Percentiles rank a stretch among this genome's conserved stretches.
These are phyloP conservation scores for Bursaphelenchus okinawaensis DNA, from an alignment of 2,888 invertebrate species.

Conservation along the genomic window DNA sequence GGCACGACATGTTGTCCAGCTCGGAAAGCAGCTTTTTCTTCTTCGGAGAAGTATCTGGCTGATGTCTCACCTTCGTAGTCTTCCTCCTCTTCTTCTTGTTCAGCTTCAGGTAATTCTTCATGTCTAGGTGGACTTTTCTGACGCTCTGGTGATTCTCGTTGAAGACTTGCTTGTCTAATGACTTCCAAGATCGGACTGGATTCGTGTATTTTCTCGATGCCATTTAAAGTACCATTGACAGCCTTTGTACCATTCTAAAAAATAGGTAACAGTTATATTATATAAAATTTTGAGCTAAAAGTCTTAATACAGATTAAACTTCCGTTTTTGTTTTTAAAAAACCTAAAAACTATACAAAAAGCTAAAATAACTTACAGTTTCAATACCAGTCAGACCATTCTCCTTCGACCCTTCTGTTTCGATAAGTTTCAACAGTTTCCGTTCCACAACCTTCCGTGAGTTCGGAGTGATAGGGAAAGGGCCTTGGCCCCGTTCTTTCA, in stretches of 20 bases:
- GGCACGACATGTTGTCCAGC: neutral
- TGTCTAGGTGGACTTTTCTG: neutral
- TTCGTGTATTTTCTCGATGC: neutral
- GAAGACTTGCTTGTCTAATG: neutral
- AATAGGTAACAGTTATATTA: too few relatives aligned
- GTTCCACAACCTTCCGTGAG: neutral
- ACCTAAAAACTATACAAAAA: too few relatives aligned
- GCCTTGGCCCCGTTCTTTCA: neutral
- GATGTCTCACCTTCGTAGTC: neutral
- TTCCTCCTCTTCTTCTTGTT: neutral
- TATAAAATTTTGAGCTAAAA: too few relatives aligned
- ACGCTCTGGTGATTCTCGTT: neutral
- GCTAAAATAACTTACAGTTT: too few relatives aligned
- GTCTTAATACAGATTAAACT: too few relatives aligned
- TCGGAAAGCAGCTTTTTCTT: neutral
- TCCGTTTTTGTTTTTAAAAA: too few relatives aligned
- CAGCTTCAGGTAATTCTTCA: neutral
- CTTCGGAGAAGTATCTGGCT: neutral
- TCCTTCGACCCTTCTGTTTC: too few relatives aligned
- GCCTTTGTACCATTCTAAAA: too few relatives aligned
- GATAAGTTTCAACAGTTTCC: neutral
- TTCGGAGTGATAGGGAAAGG: neutral
- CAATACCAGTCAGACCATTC: too few relatives aligned
- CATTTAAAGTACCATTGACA: too few relatives aligned
- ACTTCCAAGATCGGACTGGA: neutral